A percentile compares a stretch with the other conserved stretches of the same genome.
Conservation (phyloP, 2,888 invertebrate genomes). For the Drosophila mayaguana region DNA sequence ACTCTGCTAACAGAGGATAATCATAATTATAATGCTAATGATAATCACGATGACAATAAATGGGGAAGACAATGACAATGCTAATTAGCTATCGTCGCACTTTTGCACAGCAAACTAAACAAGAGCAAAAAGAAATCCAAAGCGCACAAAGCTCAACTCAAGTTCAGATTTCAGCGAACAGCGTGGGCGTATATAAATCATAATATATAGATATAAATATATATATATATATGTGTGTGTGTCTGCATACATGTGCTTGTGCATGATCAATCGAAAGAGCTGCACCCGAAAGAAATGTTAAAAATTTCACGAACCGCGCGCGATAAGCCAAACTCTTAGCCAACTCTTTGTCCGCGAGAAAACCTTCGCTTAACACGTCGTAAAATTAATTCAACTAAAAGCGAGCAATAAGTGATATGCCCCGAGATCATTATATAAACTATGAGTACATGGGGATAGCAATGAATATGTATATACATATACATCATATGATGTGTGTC, state of each 20-base stretch:
- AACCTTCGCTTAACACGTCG: slow-evolving; percentile 51
- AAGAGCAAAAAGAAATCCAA: not conserved
- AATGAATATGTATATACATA: too few relatives aligned
- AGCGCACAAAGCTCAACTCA: not conserved
- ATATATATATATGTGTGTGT: not conserved
- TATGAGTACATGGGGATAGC: too few relatives aligned
- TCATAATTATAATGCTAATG: not conserved
- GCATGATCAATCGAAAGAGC: slow-evolving; percentile 3
- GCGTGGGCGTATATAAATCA: slow-evolving; percentile 5
- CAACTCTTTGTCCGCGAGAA: not conserved
- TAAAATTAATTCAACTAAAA: not conserved
- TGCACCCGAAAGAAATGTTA: slow-evolving; percentile 14
- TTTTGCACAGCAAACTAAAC: not conserved
- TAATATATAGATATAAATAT: not conserved
- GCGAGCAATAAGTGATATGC: not conserved
- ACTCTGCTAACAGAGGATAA: not conserved
- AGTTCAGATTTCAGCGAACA: not conserved
- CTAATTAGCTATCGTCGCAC: not conserved
- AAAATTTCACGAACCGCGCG: slow-evolving; percentile 30
- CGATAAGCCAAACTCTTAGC: slow-evolving; percentile 34
- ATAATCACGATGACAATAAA: not conserved
- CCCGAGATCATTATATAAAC: not conserved
- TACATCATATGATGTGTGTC: not conserved
- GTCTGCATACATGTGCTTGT: slow-evolving; percentile 3
- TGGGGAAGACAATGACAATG: slow-evolving; percentile 3